Evolutionary conservation across 2,888 invertebrate genomes (phyloP).

Genomic region (Sphecodes monilicornis): DNA sequence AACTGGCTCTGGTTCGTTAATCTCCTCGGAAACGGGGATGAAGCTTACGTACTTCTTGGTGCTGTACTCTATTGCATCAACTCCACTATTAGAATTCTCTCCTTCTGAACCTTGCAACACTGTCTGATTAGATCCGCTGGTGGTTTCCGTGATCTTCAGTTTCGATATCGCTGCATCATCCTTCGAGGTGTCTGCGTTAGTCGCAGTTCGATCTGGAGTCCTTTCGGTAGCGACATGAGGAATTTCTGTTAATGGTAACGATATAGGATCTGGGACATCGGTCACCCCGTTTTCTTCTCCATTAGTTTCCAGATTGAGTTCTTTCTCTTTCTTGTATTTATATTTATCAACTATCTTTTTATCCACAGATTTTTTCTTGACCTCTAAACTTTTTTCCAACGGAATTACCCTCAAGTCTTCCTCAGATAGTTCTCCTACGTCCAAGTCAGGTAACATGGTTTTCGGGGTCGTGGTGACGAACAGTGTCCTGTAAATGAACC

Average conservation of each 20-base stretch:
- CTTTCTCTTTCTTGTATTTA: slow-evolving; percentile 73
- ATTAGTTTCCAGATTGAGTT: slow-evolving; percentile 61
- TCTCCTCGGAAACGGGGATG: slow-evolving; percentile 81
- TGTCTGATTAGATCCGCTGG: slow-evolving; percentile 33
- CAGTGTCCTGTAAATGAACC: slow-evolving; percentile 75
- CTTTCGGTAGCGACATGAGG: slow-evolving; percentile 17
- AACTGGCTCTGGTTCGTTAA: slow-evolving; percentile 68
- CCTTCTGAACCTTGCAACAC: background rate
- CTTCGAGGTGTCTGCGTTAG: slow-evolving; percentile 18
- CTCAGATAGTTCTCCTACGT: slow-evolving; percentile 70
- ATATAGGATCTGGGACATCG: slow-evolving; percentile 29
- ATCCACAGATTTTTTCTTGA: slow-evolving; percentile 65
- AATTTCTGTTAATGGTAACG: background rate
- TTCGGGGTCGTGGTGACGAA: slow-evolving; percentile 71
- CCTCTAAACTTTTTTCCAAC: slow-evolving; percentile 71
- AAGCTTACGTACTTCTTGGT: slow-evolving; percentile 71
- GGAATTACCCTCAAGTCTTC: slow-evolving; percentile 78
- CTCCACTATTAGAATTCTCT: background rate
- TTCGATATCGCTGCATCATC: slow-evolving; percentile 61
- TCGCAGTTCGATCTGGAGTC: background rate
- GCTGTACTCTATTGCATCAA: background rate
- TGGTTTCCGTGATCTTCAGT: slow-evolving; percentile 65
- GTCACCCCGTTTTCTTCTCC: slow-evolving; percentile 57
- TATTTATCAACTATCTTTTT: slow-evolving; percentile 69
- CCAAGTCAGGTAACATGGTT: slow-evolving; percentile 39